Conservation (phyloP, 2,797 vertebrate species). For the Melanotaenia boesemani region DNA sequence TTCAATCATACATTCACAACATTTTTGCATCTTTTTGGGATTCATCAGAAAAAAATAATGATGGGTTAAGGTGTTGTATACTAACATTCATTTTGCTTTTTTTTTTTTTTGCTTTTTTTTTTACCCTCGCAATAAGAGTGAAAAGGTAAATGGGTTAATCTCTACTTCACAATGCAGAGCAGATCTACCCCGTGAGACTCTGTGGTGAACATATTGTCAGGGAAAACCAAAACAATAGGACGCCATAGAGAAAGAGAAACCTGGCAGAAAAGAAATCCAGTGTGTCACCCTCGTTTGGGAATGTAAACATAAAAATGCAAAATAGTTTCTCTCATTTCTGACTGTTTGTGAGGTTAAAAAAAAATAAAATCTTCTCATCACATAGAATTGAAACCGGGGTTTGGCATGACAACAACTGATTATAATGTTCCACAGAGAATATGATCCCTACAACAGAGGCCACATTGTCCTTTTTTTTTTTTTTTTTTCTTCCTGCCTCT, state of each 20-base stretch:
- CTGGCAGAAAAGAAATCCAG: conserved; percentile 79
- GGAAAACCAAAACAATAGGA: conserved; percentile 38
- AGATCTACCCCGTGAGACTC: conserved; percentile 50
- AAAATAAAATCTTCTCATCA: conserved; percentile 38
- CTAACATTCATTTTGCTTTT: conserved; percentile 80
- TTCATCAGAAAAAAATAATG: conserved; percentile 68
- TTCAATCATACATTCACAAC: conserved; percentile 85
- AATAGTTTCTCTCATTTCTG: conserved; percentile 62
- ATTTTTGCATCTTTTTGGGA: conserved; percentile 80
- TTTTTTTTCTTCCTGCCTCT: conserved; percentile 55
- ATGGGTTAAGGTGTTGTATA: conserved; percentile 67
- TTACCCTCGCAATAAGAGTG: conserved; percentile 21
- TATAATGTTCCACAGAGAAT: conserved; percentile 77
- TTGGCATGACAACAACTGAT: conserved; percentile 80
- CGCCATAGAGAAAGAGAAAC: conserved; percentile 52
- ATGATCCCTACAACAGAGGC: conserved; percentile 79
- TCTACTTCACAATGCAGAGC: conserved; percentile 44
- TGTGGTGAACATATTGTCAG: conserved; percentile 55
- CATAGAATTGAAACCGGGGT: conserved; percentile 65
- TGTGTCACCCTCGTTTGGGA: conserved; percentile 82
- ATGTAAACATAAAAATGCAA: conserved; percentile 84
- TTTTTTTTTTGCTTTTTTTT: conserved; percentile 64
- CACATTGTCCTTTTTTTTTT: conserved; percentile 77
- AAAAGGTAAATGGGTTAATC: conserved; percentile 46
- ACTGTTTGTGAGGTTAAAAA: conserved; percentile 47